Evolutionary conservation across 1,140 invertebrate genomes (phyloP).

Genomic region (Drosophila santomea): DNA sequence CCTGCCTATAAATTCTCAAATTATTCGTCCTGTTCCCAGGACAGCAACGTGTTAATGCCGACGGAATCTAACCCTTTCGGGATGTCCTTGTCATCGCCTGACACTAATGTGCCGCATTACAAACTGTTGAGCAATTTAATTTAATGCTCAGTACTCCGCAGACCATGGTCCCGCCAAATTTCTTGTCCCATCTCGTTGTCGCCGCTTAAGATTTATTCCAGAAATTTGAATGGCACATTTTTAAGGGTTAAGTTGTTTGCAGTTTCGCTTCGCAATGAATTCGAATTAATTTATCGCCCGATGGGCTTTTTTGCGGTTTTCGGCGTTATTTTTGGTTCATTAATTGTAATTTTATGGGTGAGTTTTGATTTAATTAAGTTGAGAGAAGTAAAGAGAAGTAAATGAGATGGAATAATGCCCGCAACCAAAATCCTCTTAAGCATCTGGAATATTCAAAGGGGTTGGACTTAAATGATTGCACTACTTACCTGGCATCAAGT

Average conservation of each 20-base stretch:
- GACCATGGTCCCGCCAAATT: slow-evolving; percentile 17
- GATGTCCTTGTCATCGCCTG: slow-evolving; percentile 66
- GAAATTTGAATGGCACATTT: slow-evolving; percentile 47
- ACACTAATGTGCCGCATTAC: slow-evolving; percentile 84
- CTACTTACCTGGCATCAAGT: slow-evolving; percentile 5
- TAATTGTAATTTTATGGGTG: slow-evolving; percentile 72
- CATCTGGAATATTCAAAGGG: slow-evolving; percentile 11
- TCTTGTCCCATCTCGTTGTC: slow-evolving; percentile 39
- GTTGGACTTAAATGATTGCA: neutral
- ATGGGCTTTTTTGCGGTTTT: slow-evolving; percentile 55
- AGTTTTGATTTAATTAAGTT: slow-evolving; percentile 79
- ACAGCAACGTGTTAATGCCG: slow-evolving; percentile 80
- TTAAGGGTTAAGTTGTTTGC: slow-evolving; percentile 40
- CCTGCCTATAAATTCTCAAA: slow-evolving; percentile 75
- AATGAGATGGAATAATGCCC: slow-evolving; percentile 76
- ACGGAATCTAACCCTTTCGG: slow-evolving; percentile 64
- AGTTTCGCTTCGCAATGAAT: slow-evolving; percentile 6
- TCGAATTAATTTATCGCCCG: slow-evolving; percentile 62
- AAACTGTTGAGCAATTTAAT: slow-evolving; percentile 84
- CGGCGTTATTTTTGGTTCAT: slow-evolving; percentile 77
- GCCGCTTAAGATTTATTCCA: slow-evolving; percentile 71
- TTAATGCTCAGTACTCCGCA: slow-evolving; percentile 63
- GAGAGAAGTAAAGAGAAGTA: slow-evolving; percentile 24
- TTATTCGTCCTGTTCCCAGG: slow-evolving; percentile 65
- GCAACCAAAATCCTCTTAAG: neutral